Evolutionary conservation across 2,888 invertebrate genomes (phyloP), one percentile per base, ranked within the genome.

Genomic region (Epinotia nisella): DNA sequence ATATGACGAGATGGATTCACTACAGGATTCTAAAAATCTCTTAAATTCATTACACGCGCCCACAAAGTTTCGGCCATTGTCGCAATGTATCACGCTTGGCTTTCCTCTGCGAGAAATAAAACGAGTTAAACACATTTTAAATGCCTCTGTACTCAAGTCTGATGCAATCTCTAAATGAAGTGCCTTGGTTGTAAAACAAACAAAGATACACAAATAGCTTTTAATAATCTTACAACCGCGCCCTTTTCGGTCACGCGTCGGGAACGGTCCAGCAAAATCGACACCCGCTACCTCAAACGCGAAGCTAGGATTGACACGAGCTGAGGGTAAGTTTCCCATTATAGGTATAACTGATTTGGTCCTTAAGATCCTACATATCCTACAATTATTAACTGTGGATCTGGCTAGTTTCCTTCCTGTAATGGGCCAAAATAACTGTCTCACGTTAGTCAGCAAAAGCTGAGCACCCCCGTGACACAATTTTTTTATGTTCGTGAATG

Each of bases 281-380:
- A 24, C 24, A 24, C 24, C 24, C 24, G 24, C 3, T 21, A 56
- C 55, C 55, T 56, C 55, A 24, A 24, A 56, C 0, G 24, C 24
- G 24, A 56, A 56, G 55, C 24, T 56, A 24, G 55, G 55, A 56
- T 24, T 56, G 55, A 56, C 24, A 9, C 55, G 55, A 21, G 55
- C 21, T 21, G 21, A 56, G 21, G 55, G 24, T 24, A 24, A 24
- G 24, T 24, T 24, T 3, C 24, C 24, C 24, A 24, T 24, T 24
- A 24, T 24, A 13, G 55, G 55, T 24, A 13, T 56, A 11, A 56
- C 24, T 19, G 55, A 24, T 56, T 56, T 56, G 11, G 55, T 21
- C 19, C 21, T 56, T 11, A 56, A 19, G 13, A 56, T 56, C 21
- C 19, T 56, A 56, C 55, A 56, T 1, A 56, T 56, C 11, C 19